A percentile compares a stretch with the other conserved stretches of the same genome.
Conservation (phyloP, 2,888 invertebrate species). For the Meloe dianella region DNA sequence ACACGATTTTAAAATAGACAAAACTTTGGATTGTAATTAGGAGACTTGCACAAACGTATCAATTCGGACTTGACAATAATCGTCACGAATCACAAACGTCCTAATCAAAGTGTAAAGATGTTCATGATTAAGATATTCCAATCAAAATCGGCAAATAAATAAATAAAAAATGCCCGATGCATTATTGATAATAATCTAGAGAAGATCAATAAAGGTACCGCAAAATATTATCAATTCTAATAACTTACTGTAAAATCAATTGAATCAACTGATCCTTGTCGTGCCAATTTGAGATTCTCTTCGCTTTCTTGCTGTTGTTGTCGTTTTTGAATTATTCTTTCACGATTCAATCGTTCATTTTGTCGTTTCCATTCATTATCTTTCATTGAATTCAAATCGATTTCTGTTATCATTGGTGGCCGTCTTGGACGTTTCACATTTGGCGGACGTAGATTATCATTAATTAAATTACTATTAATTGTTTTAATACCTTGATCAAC, state of each 20-base stretch:
- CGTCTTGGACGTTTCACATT: constrained; percentile 16
- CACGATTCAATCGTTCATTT: constrained; percentile 35
- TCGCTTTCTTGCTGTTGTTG: constrained; percentile 33
- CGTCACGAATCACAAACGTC: no score
- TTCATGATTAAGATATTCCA: no score
- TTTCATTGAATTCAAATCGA: constrained; percentile 15
- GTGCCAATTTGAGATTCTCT: constrained; percentile 39
- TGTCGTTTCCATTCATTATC: constrained; percentile 29
- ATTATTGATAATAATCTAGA: no score
- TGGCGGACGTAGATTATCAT: constrained; percentile 15
- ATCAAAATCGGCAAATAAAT: no score
- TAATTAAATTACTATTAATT: constrained; percentile 16
- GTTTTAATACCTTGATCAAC: constrained; percentile 20
- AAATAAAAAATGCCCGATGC: no score
- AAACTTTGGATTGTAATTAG: no score
- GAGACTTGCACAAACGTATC: no score
- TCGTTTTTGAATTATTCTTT: constrained; percentile 32
- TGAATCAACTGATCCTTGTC: constrained; percentile 55
- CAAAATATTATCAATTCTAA: no score
- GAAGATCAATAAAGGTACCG: no score
- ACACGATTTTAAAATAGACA: no score
- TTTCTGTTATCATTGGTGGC: constrained; percentile 10
- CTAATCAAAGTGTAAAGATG: no score
- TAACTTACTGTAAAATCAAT: constrained; percentile 66
- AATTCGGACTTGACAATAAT: no score